phyloP scores from a whole-genome alignment of 2,797 vertebrate species.

The Epinephelus coioides region DNA sequence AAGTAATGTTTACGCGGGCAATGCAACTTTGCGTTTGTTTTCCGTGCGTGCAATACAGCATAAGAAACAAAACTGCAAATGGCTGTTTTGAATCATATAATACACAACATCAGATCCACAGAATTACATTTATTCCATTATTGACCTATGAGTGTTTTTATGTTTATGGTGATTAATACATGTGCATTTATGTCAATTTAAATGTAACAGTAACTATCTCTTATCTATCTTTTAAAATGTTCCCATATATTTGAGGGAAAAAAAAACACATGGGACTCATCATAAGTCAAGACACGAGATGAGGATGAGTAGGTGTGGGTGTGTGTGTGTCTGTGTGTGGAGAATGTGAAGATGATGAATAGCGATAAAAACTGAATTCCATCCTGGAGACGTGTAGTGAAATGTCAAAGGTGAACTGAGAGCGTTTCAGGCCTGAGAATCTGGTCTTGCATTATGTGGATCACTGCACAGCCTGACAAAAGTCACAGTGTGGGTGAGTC shows the following conservation, averaged over 20 bases:
- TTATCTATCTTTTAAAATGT: background rate
- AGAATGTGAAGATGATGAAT: background rate
- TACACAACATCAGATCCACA: background rate
- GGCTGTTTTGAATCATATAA: background rate
- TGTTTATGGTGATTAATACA: too few relatives aligned
- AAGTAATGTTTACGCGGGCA: too few relatives aligned
- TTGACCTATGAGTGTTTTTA: too few relatives aligned
- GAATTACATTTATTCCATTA: background rate
- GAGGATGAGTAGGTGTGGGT: background rate
- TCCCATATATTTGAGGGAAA: too few relatives aligned
- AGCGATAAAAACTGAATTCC: background rate
- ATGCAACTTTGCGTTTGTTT: background rate
- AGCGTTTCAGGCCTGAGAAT: background rate
- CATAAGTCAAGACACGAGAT: background rate
- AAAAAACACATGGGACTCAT: background rate
- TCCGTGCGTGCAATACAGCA: background rate
- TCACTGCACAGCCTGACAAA: background rate
- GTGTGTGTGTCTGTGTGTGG: background rate
- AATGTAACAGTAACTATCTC: background rate
- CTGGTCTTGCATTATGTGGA: background rate
- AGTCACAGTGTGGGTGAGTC: background rate
- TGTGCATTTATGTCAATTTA: background rate
- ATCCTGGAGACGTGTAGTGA: background rate
- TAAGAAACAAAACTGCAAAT: background rate
- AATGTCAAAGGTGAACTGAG: slow-evolving; percentile 12